Evolutionary conservation across 2,113 vertebrate species (phyloP).

Genomic region (Scatophagus argus): DNA sequence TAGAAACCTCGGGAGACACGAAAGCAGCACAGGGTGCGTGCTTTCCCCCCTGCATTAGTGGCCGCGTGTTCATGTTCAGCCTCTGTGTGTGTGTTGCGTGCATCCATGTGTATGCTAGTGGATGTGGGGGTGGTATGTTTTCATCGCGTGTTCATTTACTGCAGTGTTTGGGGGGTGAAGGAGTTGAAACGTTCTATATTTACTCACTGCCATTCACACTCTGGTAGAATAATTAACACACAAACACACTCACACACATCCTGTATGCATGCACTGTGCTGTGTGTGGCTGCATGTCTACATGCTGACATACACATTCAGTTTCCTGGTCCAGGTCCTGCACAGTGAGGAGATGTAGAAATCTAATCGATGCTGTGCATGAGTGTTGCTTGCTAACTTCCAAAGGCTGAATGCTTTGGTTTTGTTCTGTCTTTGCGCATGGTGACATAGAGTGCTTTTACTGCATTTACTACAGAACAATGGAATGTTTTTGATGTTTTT

Average conservation of each 20-base stretch:
- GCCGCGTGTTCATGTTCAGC: constrained; percentile 47
- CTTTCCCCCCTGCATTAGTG: constrained; percentile 53
- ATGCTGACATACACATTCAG: constrained; percentile 1
- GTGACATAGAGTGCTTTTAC: not conserved
- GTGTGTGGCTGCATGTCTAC: constrained; percentile 4
- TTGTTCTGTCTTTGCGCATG: not conserved
- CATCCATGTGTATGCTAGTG: constrained; percentile 62
- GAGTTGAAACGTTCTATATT: constrained; percentile 77
- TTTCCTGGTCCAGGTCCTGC: not conserved
- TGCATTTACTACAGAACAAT: not conserved
- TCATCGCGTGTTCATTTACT: constrained; percentile 67
- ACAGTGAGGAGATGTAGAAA: not conserved
- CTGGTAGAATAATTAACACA: constrained; percentile 71
- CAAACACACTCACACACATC: constrained; percentile 58
- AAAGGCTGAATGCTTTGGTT: not conserved
- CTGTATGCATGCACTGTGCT: not conserved
- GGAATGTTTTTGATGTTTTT: not conserved
- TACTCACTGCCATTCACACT: constrained; percentile 70
- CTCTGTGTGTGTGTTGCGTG: constrained; percentile 50
- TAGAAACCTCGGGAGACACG: constrained; percentile 59
- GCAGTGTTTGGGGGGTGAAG: constrained; percentile 53
- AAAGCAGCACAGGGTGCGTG: constrained; percentile 53
- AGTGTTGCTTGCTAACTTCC: not conserved
- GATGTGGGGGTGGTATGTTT: constrained; percentile 54
- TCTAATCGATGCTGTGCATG: not conserved